Conservation (phyloP, 2,113 vertebrate genomes). For the Ameiurus melas region DNA sequence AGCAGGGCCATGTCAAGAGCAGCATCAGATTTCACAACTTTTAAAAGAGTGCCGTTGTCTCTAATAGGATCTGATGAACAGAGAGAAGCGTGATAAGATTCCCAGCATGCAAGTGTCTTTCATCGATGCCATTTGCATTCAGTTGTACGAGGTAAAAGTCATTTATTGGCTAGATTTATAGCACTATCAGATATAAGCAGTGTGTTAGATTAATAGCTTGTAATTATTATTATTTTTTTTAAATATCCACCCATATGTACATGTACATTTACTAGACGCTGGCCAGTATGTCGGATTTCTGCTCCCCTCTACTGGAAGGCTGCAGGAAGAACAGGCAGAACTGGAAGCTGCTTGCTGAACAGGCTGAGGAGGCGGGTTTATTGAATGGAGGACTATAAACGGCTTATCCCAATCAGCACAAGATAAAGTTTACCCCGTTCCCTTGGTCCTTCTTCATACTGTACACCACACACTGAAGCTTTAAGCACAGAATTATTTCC, state of each 20-base stretch:
- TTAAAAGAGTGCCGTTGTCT: slow-evolving; percentile 26
- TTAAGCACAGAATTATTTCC: not conserved
- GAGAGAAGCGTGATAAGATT: slow-evolving; percentile 96
- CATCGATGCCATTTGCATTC: slow-evolving; percentile 93
- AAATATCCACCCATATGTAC: not conserved
- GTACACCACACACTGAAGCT: not conserved
- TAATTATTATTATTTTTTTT: not conserved
- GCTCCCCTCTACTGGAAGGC: slow-evolving; percentile 89
- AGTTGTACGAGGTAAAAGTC: slow-evolving; percentile 89
- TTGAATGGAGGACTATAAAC: slow-evolving; percentile 77
- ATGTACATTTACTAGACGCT: slow-evolving; percentile 76
- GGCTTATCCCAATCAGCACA: slow-evolving; percentile 32
- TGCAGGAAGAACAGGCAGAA: slow-evolving; percentile 89
- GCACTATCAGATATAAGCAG: not conserved
- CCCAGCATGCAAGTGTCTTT: slow-evolving; percentile 99
- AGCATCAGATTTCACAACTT: not conserved
- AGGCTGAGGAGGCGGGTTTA: slow-evolving; percentile 78
- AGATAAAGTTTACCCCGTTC: slow-evolving; percentile 46
- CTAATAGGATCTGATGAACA: slow-evolving; percentile 94
- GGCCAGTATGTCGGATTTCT: slow-evolving; percentile 82
- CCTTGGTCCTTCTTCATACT: not conserved
- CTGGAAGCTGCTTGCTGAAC: slow-evolving; percentile 89
- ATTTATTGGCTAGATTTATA: not conserved
- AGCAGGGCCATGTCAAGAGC: not conserved
- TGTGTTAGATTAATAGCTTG: not conserved